Conservation (phyloP, 2,113 vertebrate species). For the Caranx melampygus region DNA sequence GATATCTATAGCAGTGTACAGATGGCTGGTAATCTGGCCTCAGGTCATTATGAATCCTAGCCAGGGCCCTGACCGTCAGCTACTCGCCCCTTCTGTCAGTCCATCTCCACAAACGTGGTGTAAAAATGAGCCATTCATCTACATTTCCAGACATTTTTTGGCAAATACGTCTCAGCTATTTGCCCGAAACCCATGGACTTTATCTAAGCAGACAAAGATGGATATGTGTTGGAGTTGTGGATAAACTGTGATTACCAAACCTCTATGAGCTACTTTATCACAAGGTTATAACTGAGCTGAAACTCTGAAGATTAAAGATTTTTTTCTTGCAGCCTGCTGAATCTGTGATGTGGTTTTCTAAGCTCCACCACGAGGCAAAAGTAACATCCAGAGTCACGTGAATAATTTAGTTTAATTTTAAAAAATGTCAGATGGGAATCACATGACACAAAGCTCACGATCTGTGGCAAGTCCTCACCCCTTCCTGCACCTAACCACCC, state of each 20-base stretch:
- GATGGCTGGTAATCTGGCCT: conserved; percentile 81
- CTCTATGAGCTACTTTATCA: conserved; percentile 40
- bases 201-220: conserved; percentile 62
- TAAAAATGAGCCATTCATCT: conserved; percentile 75
- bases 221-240: conserved; percentile 52
- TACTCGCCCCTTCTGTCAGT: conserved; percentile 74
- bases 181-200: conserved; percentile 59
- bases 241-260: conserved; percentile 13
- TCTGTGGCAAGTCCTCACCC: conserved; percentile 13
- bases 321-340: conserved; percentile 47
- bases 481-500: too few relatives aligned
- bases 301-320: conserved; percentile 34
- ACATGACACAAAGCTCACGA: conserved; percentile 20
- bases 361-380: neutral
- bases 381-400: conserved; percentile 7
- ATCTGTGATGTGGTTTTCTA: conserved; percentile 22
- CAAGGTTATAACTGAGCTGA: conserved; percentile 6
- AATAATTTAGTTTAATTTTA: conserved; percentile 31
- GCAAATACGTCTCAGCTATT: conserved; percentile 53
- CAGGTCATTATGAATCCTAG: conserved; percentile 77
- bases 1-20: conserved; percentile 73
- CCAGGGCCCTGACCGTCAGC: conserved; percentile 72
- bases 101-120: conserved; percentile 65
- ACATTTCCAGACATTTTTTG: conserved; percentile 74
- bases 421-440: conserved; percentile 40